Evolutionary conservation across 2,888 invertebrate species (phyloP).

Genomic region (Machimus rusticus): DNA sequence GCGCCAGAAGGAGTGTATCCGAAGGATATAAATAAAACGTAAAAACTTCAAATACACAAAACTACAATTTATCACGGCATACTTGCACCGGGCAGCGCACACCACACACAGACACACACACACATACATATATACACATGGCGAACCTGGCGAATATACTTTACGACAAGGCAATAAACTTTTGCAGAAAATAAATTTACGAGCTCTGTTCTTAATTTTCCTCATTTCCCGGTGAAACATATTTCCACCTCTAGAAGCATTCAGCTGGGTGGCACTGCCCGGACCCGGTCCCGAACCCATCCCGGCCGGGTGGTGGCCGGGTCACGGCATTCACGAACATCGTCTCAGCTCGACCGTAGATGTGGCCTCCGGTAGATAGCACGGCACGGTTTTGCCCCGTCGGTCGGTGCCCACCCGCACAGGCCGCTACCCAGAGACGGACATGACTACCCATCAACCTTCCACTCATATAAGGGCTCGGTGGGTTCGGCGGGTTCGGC

Average conservation of each 20-base stretch:
- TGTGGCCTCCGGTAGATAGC: conserved; percentile 25
- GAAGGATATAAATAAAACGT: conserved; percentile 47
- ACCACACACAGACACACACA: background rate
- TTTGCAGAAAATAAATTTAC: conserved; percentile 52
- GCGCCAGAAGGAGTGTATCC: conserved; percentile 28
- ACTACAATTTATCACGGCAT: conserved; percentile 51
- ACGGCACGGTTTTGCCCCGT: background rate
- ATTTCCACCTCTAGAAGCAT: conserved; percentile 34
- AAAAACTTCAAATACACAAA: conserved; percentile 50
- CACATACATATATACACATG: too few relatives aligned
- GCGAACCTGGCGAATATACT: conserved; percentile 47
- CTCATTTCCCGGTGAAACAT: conserved; percentile 47
- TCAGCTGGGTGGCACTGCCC: background rate
- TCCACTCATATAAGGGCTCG: conserved; percentile 41
- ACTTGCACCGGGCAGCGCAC: conserved; percentile 31
- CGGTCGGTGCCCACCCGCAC: conserved; percentile 5
- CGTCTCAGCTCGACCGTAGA: conserved; percentile 35
- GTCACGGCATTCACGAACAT: conserved; percentile 22
- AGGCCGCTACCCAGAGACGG: conserved; percentile 44
- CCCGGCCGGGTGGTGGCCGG: background rate
- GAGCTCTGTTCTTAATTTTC: conserved; percentile 53
- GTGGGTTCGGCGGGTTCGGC: background rate
- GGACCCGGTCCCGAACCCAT: background rate
- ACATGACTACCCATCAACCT: conserved; percentile 46
- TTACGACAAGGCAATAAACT: conserved; percentile 52